Conservation (phyloP, 2,888 invertebrate genomes). For the Lasioglossum zephyrum region DNA sequence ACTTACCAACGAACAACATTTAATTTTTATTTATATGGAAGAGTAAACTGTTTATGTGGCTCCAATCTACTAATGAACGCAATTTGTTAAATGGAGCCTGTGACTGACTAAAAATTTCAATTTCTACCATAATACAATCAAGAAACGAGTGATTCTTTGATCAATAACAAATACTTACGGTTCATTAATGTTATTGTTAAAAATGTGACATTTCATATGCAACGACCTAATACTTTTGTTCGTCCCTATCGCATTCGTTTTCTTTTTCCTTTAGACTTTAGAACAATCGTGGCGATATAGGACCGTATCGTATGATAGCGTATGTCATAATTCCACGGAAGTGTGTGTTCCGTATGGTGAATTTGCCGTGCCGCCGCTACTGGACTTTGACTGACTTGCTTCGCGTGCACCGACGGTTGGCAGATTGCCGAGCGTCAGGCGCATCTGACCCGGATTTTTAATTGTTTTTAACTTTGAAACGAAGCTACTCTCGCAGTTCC, state of each 20-base stretch:
- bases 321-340: background rate
- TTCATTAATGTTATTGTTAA: no score
- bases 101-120: no score
- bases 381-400: conserved; percentile 7
- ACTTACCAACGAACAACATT: no score
- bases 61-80: no score
- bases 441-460: conserved; percentile 11
- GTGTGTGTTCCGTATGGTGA: background rate
- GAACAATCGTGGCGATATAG: background rate
- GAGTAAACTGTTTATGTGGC: no score
- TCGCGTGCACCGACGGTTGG: background rate
- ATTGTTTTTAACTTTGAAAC: conserved; percentile 11
- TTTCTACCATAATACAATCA: no score
- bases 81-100: no score
- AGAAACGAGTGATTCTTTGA: no score
- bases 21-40: no score
- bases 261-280: no score
- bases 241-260: background rate
- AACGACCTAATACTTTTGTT: background rate
- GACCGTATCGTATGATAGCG: background rate
- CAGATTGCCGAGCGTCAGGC: conserved; percentile 5
- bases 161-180: no score
- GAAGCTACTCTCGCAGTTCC: background rate
- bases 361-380: background rate
- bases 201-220: no score